Conservation (phyloP, 2,113 vertebrate genomes). For the Eonycteris spelaea region DNA sequence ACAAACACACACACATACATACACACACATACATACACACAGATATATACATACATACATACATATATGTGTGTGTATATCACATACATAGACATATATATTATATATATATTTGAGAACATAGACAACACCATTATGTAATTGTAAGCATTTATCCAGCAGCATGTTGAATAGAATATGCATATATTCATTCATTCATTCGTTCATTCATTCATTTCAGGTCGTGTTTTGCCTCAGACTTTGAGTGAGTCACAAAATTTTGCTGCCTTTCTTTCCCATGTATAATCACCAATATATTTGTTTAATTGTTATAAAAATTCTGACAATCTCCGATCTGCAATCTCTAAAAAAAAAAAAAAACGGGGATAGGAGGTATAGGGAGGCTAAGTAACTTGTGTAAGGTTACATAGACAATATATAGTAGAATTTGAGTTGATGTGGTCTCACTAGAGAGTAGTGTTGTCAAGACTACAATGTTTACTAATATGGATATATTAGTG, state of each 20-base stretch:
- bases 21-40: too few species aligned
- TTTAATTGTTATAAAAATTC: neutral
- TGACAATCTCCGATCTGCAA: neutral
- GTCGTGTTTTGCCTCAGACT: neutral
- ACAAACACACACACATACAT: too few species aligned
- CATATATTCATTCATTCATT: neutral
- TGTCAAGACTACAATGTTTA: neutral
- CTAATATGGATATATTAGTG: neutral
- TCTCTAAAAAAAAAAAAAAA: neutral
- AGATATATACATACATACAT: too few species aligned
- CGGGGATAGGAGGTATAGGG: neutral
- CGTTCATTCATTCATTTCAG: neutral
- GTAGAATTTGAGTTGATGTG: neutral
- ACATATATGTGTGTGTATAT: too few species aligned
- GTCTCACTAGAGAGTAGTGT: neutral
- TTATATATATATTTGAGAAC: neutral
- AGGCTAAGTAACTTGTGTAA: neutral
- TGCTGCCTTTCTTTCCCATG: neutral
- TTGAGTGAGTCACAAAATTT: neutral
- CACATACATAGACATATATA: neutral
- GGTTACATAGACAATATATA: neutral
- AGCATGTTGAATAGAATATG: neutral
- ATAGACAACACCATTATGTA: neutral
- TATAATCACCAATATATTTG: neutral
- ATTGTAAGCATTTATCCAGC: neutral